A percentile compares a stretch with the other conserved stretches of the same genome.
phyloP scores from a whole-genome alignment of 2,888 invertebrate genomes.

The Enchytraeus crypticus region DNA sequence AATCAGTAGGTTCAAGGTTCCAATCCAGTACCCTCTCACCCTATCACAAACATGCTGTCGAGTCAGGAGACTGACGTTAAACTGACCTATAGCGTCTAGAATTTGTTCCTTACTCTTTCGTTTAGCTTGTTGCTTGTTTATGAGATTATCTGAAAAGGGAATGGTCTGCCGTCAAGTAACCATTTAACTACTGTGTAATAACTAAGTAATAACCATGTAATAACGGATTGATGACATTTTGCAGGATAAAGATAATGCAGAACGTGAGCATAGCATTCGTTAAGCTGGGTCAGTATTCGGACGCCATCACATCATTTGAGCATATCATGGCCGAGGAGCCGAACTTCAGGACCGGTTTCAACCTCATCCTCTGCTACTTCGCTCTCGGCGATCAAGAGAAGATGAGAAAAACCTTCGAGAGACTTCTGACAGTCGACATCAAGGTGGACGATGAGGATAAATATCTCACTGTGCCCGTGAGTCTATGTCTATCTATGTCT shows the following conservation, averaged over 20 bases:
- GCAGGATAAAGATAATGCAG: slow-evolving; percentile 88
- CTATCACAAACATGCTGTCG: too few relatives aligned
- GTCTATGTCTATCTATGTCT: too few relatives aligned
- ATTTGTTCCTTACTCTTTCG: too few relatives aligned
- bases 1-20: too few relatives aligned
- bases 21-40: too few relatives aligned
- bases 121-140: too few relatives aligned
- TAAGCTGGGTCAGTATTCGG: slow-evolving; percentile 88
- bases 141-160: too few relatives aligned
- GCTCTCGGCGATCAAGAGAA: slow-evolving; percentile 73
- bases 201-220: too few relatives aligned
- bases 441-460: slow-evolving; percentile 69
- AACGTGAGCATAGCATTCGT: slow-evolving; percentile 91
- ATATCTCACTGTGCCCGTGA: slow-evolving; percentile 46
- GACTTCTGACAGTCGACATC: slow-evolving; percentile 76
- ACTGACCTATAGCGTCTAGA: too few relatives aligned
- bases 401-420: slow-evolving; percentile 83
- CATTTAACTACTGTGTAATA: too few relatives aligned
- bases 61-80: too few relatives aligned
- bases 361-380: slow-evolving; percentile 61
- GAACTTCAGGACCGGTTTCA: slow-evolving; percentile 78
- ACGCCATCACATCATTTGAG: slow-evolving; percentile 91
- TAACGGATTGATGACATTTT: slow-evolving; percentile 11
- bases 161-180: too few relatives aligned
- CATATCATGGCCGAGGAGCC: slow-evolving; percentile 94